A percentile compares a stretch with the other conserved stretches of the same genome.
These are phyloP conservation scores for Octomys mimax DNA, from an alignment of 2,797 vertebrate species.

Conservation along the genomic window DNA sequence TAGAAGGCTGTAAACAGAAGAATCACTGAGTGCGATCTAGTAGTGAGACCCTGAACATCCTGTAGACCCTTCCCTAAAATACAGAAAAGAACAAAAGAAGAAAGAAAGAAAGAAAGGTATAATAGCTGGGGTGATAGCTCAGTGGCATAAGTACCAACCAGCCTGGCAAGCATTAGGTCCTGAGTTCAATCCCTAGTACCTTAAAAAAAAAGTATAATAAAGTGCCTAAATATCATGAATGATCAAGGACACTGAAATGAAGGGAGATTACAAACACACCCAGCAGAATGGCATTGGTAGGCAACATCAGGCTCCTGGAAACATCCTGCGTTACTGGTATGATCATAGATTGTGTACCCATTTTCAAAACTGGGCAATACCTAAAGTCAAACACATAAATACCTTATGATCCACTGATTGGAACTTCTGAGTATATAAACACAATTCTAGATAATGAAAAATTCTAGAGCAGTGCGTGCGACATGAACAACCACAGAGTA, in stretches of 20 bases:
- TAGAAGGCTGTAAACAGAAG: too few relatives aligned
- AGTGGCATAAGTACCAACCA: too few relatives aligned
- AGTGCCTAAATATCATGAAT: neutral
- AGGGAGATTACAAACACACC: neutral
- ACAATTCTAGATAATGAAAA: neutral
- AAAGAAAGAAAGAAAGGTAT: neutral
- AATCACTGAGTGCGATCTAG: too few relatives aligned
- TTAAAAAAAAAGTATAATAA: neutral
- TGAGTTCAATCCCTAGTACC: too few relatives aligned
- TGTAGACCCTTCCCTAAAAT: too few relatives aligned
- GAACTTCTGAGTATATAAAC: neutral
- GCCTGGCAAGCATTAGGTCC: too few relatives aligned
- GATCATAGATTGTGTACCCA: neutral
- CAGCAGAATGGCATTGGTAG: neutral
- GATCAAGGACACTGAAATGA: neutral
- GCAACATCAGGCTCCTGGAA: neutral
- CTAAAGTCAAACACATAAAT: neutral
- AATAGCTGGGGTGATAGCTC: too few relatives aligned
- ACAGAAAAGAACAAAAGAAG: too few relatives aligned
- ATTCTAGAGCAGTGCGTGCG: neutral
- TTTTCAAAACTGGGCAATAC: neutral
- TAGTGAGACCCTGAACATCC: too few relatives aligned
- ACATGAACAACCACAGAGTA: neutral
- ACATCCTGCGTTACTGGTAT: neutral
- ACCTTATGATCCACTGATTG: neutral